A percentile compares a stretch with the other conserved stretches of the same genome.
Evolutionary conservation across 2,113 vertebrate species (phyloP).

Genomic region (Poeciliopsis occidentalis): DNA sequence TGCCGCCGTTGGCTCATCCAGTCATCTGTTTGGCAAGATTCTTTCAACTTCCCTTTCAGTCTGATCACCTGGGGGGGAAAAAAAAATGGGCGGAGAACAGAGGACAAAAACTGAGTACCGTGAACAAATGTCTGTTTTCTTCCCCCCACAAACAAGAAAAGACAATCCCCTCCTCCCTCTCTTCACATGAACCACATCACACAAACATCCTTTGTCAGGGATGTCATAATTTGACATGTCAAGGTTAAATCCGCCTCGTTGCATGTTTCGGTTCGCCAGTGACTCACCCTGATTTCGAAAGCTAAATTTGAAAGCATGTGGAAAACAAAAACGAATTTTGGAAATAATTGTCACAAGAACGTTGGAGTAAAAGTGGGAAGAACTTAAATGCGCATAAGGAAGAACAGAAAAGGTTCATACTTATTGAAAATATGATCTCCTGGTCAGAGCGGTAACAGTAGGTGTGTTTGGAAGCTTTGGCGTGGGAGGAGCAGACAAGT

Average conservation of each 20-base stretch:
- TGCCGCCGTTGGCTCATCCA: not conserved
- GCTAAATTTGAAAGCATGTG: not conserved
- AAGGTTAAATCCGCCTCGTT: not conserved
- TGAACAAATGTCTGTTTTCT: slow-evolving; percentile 51
- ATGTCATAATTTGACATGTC: slow-evolving; percentile 20
- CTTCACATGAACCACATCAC: slow-evolving; percentile 5
- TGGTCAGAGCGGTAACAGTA: not conserved
- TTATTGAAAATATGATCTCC: not conserved
- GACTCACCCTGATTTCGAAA: not conserved
- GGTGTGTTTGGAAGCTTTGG: slow-evolving; percentile 19
- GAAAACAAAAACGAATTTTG: not conserved
- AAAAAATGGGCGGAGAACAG: slow-evolving; percentile 47
- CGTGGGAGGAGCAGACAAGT: slow-evolving; percentile 17
- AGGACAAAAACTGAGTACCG: slow-evolving; percentile 47
- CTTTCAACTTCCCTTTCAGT: slow-evolving; percentile 30
- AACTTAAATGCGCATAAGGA: not conserved
- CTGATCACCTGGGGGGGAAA: slow-evolving; percentile 23
- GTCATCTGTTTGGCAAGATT: slow-evolving; percentile 3
- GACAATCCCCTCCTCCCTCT: slow-evolving; percentile 20
- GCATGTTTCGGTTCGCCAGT: not conserved
- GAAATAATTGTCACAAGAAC: not conserved
- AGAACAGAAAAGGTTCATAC: not conserved
- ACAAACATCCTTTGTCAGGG: not conserved
- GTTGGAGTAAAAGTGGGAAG: not conserved
- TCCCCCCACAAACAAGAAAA: slow-evolving; percentile 10